Percentiles rank a stretch among this genome's conserved stretches.
These are phyloP conservation scores for Pseudonaja textilis DNA, from an alignment of 2,113 vertebrate genomes.

Conservation along the genomic window DNA sequence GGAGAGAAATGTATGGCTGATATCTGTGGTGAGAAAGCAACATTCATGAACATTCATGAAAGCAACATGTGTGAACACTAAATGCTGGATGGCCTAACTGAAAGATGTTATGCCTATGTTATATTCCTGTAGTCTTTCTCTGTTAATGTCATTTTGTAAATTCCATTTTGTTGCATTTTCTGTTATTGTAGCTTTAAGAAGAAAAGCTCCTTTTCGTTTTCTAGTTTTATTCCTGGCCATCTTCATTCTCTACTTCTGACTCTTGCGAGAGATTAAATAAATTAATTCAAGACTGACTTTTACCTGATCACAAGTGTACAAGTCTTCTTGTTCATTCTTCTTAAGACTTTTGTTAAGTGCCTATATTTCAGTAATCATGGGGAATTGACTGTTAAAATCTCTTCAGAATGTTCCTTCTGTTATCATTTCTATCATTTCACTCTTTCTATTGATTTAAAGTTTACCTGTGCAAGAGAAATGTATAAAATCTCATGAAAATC, in stretches of 20 bases:
- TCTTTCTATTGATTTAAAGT: neutral
- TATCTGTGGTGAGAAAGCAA: neutral
- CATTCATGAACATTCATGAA: no score
- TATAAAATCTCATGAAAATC: neutral
- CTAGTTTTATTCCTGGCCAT: neutral
- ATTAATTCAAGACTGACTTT: neutral
- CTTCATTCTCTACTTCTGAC: neutral
- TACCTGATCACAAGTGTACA: neutral
- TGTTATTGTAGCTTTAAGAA: neutral
- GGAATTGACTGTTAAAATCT: neutral
- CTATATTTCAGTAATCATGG: neutral
- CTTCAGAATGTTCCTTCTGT: neutral
- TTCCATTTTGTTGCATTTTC: neutral
- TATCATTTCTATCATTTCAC: neutral
- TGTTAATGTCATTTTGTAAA: neutral
- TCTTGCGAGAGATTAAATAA: neutral
- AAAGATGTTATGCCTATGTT: neutral
- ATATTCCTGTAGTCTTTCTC: neutral
- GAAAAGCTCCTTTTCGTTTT: neutral
- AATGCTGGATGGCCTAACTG: neutral
- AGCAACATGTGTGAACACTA: neutral
- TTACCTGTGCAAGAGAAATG: neutral
- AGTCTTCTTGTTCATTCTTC: neutral
- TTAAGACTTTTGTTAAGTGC: neutral
- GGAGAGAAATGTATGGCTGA: neutral